Evolutionary conservation across 2,113 vertebrate genomes (phyloP).

Genomic region (Festucalex cinctus): DNA sequence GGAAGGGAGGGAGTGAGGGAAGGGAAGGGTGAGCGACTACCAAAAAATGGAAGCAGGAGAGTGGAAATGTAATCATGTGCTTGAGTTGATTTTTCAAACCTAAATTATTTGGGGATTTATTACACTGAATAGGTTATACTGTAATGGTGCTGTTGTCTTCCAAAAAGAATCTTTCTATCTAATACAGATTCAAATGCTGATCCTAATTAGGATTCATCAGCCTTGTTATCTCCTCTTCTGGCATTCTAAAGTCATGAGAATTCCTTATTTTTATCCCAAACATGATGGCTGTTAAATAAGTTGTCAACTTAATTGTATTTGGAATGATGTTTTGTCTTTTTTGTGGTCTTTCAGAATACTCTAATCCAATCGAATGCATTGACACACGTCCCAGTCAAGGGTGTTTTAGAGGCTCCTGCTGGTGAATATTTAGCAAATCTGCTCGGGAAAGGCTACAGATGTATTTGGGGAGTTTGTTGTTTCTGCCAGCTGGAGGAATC

Average conservation of each 20-base stretch:
- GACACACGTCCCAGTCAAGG: slow-evolving; percentile 1
- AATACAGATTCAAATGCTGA: neutral
- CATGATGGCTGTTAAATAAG: neutral
- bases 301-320: slow-evolving; percentile 4
- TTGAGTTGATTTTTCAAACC: slow-evolving; percentile 13
- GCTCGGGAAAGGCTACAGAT: slow-evolving; percentile 1
- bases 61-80: neutral
- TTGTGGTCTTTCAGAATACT: slow-evolving; percentile 1
- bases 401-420: slow-evolving; percentile 5
- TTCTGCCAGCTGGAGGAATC: slow-evolving; percentile 52
- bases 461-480: slow-evolving; percentile 18
- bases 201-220: neutral
- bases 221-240: neutral
- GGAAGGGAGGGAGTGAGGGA: slow-evolving; percentile 1
- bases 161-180: too few species aligned
- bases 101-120: neutral
- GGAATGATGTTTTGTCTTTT: slow-evolving; percentile 12
- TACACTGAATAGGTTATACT: too few species aligned
- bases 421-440: slow-evolving; percentile 21
- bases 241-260: slow-evolving; percentile 9
- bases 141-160: too few species aligned
- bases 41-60: neutral
- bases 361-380: slow-evolving; percentile 18
- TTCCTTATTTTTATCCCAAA: slow-evolving; percentile 1
- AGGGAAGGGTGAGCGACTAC: neutral